phyloP scores from a whole-genome alignment of 2,113 vertebrate genomes.

The Tricholaema leucomelas region DNA sequence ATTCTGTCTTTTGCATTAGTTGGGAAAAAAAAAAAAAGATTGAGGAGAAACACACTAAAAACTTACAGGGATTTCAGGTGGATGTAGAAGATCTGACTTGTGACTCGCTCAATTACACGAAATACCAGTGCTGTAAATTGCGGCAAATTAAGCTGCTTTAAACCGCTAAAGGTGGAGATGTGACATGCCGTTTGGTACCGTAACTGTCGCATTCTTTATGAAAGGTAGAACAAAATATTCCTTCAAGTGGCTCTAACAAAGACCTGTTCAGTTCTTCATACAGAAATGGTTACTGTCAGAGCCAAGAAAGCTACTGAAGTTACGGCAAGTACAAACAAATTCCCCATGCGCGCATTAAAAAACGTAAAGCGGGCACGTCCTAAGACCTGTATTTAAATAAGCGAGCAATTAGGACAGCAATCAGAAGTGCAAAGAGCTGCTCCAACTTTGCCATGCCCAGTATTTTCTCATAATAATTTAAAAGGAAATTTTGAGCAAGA shows the following conservation, averaged over 20 bases:
- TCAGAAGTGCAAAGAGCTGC: constrained; percentile 15
- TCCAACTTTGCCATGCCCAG: constrained; percentile 24
- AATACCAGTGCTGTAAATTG: constrained; percentile 37
- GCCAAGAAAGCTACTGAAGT: constrained; percentile 24
- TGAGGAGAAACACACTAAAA: constrained; percentile 1
- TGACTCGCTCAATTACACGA: constrained; percentile 59
- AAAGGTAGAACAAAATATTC: constrained; percentile 59
- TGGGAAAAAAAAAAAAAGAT: not conserved
- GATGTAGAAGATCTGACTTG: constrained; percentile 47
- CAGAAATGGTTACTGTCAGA: constrained; percentile 48
- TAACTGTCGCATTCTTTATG: constrained; percentile 36
- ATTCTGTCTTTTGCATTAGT: constrained; percentile 34
- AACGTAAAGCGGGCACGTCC: not conserved
- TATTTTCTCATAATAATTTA: constrained; percentile 4
- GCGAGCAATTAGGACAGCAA: constrained; percentile 43
- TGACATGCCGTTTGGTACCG: constrained; percentile 51
- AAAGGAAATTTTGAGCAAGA: constrained; percentile 15
- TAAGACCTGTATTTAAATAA: constrained; percentile 35
- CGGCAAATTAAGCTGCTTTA: constrained; percentile 56
- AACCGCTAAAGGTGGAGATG: constrained; percentile 51
- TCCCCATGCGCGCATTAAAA: constrained; percentile 4
- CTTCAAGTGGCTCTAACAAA: constrained; percentile 49
- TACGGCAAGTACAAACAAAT: constrained; percentile 53
- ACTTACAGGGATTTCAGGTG: constrained; percentile 12
- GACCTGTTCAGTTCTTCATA: constrained; percentile 48